Percentiles rank a stretch among this genome's conserved stretches.
These are phyloP conservation scores for Gymnocheta viridis DNA, from an alignment of 2,888 invertebrate species.

Conservation along the genomic window DNA sequence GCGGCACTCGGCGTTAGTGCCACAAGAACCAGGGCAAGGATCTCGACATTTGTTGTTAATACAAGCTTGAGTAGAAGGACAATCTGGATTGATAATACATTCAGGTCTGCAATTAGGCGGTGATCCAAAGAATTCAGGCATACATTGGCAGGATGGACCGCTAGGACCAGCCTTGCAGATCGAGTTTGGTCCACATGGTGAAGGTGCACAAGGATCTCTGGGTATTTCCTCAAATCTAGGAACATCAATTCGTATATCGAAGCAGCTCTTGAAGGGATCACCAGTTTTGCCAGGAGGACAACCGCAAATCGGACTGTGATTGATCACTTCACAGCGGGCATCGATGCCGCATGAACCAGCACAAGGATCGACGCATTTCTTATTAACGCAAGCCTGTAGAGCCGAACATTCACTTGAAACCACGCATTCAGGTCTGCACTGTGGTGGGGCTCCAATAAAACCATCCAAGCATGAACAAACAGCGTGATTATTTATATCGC, in stretches of 20 bases:
- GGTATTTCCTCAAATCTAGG: conserved; percentile 77
- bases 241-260: conserved; percentile 83
- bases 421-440: conserved; percentile 87
- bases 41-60: conserved; percentile 91
- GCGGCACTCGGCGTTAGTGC: conserved; percentile 89
- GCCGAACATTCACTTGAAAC: conserved; percentile 86
- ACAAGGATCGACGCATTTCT: conserved; percentile 88
- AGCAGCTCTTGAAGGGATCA: conserved; percentile 90
- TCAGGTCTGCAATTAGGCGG: conserved; percentile 93
- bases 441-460: conserved; percentile 87
- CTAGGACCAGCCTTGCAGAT: conserved; percentile 87
- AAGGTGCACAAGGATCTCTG: conserved; percentile 87
- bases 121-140: conserved; percentile 89
- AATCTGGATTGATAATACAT: conserved; percentile 91
- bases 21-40: conserved; percentile 92
- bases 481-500: conserved; percentile 84
- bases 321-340: conserved; percentile 87
- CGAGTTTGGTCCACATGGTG: conserved; percentile 92
- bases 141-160: conserved; percentile 89
- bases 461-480: conserved; percentile 88
- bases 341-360: conserved; percentile 88
- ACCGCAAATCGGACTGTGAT: conserved; percentile 88
- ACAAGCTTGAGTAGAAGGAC: conserved; percentile 89
- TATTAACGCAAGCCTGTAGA: conserved; percentile 86
- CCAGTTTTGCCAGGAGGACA: conserved; percentile 86